Base-by-base conservation (phyloP, 2,888 invertebrate species). In the Rhagonycha lutea region DNA sequence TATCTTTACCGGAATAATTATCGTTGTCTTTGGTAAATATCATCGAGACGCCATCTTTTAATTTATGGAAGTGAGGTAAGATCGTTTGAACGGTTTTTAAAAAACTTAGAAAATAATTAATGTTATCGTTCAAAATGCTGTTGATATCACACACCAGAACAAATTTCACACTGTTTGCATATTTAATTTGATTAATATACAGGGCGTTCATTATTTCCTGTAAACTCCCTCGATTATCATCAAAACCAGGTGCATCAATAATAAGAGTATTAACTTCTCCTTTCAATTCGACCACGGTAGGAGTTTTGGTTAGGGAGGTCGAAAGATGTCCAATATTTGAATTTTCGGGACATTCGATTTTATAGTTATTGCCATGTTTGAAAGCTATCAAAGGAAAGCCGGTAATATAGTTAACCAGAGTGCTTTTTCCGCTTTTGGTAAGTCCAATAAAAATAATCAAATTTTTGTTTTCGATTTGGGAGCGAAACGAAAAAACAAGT, bases 181-280 rank as follows among this genome's bases (percentile, higher is more conserved):
- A 70, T 29, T 76, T 73, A 10, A 76, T 70, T 63, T 76, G 76
- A 14, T 76, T 76, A 12, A 76, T 73, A 61, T 76, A 73, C 14
- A 73, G 23, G 4, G 76, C 65, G 29, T 76, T 76, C 9, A 61
- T 61, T 8, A 76, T 70, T 32, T 76, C 76, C 62, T 76, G 76
- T 14, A 70, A 10, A 7, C n/a, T 47, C 7, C 76, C 73, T 62
- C 76, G 69, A 26, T 76, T 76, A 29, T 76, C 76, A 14, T 76
- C 76, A 61, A 76, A 76, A 9, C 76, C 76, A 5, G 76, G 76
- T 9, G 76, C 73, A 32, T 76, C 76, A 5, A 76, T 29, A 9
- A 73, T 70, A 7, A 76, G 12, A 0, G 70, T 67, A 14, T 72
- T 68, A 2, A 18, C 29, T 24, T 61, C 24, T 14, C 24, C 68